Evolutionary conservation across 1,140 invertebrate species (phyloP).

Genomic region (Drosophila saltans): DNA sequence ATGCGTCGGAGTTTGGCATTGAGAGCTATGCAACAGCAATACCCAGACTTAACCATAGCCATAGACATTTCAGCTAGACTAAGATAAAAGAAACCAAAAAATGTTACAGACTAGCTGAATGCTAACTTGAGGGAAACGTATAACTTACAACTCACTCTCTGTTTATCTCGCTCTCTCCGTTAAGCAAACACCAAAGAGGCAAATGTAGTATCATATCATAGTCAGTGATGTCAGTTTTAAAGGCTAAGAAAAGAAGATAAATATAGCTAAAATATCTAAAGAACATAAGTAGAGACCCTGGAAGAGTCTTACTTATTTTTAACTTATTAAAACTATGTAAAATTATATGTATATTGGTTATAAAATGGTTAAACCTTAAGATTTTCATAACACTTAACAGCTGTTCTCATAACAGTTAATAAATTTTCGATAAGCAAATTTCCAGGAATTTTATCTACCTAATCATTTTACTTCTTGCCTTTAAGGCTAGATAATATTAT

Average conservation of each 20-base stretch:
- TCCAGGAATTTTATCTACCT: no score
- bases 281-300: neutral
- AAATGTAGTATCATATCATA: slow-evolving; percentile 1
- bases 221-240: slow-evolving; percentile 24
- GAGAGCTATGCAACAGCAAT: slow-evolving; percentile 35
- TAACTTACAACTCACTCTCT: slow-evolving; percentile 2
- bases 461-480: no score
- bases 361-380: no score
- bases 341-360: no score
- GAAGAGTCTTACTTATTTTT: no score
- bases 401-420: no score
- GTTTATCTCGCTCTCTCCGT: slow-evolving; percentile 19
- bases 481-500: no score
- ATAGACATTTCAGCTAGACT: slow-evolving; percentile 20
- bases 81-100: slow-evolving; percentile 42
- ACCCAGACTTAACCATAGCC: slow-evolving; percentile 22
- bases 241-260: neutral
- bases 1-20: slow-evolving; percentile 74
- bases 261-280: neutral
- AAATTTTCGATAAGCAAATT: no score
- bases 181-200: neutral
- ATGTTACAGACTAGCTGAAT: slow-evolving; percentile 36
- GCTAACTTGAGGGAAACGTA: slow-evolving; percentile 18
- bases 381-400: no score
- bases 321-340: no score